These are phyloP conservation scores for Lacerta viridis DNA, from an alignment of 2,797 vertebrate species.

Conservation along the genomic window DNA sequence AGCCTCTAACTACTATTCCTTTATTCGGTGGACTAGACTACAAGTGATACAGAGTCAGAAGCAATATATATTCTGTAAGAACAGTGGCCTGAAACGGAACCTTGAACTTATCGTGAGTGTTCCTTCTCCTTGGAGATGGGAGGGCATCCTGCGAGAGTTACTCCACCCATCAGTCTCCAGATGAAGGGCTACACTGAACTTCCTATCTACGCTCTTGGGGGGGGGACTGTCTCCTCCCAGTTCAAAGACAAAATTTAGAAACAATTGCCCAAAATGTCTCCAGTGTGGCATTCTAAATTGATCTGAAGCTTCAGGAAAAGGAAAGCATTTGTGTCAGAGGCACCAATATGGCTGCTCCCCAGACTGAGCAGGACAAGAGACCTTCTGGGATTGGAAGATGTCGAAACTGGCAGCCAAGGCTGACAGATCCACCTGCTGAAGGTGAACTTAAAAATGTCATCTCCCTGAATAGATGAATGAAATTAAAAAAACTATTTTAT, in stretches of 20 bases:
- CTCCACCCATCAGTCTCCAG: neutral
- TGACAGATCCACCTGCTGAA: neutral
- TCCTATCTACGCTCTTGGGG: neutral
- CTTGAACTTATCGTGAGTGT: neutral
- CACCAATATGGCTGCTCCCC: neutral
- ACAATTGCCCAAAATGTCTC: neutral
- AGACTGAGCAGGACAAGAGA: neutral
- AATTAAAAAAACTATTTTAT: too few relatives aligned
- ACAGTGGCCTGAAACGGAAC: slow-evolving; percentile 21
- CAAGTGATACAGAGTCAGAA: neutral
- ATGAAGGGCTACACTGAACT: neutral
- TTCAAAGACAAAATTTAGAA: neutral
- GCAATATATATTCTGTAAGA: slow-evolving; percentile 33
- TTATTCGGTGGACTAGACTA: neutral
- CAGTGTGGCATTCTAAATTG: neutral
- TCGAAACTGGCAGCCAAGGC: neutral
- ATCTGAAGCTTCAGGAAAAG: neutral
- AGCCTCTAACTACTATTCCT: neutral
- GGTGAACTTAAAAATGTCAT: neutral
- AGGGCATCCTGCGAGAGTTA: neutral
- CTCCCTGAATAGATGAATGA: too few relatives aligned
- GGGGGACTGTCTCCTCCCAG: too few relatives aligned
- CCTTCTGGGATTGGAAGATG: neutral
- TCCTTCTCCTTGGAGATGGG: slow-evolving; percentile 40
- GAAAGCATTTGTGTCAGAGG: too few relatives aligned